phyloP scores from a whole-genome alignment of 2,113 vertebrate species.

The Pongo pygmaeus region DNA sequence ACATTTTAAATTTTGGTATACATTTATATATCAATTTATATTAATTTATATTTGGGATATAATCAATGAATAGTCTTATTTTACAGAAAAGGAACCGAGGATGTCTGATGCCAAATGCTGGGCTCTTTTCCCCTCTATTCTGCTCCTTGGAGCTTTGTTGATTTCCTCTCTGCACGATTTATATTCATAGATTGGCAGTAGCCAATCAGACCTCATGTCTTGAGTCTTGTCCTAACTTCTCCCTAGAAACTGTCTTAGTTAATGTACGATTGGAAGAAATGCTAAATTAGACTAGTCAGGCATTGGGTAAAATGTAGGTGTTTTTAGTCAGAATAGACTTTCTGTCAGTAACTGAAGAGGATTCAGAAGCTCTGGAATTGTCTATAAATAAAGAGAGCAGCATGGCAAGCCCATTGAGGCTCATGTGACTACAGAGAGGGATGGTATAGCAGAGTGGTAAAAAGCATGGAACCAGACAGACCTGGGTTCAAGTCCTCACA shows the following conservation, averaged over 20 bases:
- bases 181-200: neutral
- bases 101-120: neutral
- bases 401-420: neutral
- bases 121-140: neutral
- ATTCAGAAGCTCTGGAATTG: neutral
- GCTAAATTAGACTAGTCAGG: neutral
- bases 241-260: neutral
- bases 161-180: neutral
- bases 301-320: neutral
- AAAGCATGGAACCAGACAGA: neutral
- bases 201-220: neutral
- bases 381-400: neutral
- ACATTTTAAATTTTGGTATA: neutral
- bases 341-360: neutral
- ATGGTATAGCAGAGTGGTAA: neutral
- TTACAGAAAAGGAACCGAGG: neutral
- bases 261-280: neutral
- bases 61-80: neutral
- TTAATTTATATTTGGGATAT: neutral
- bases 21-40: neutral
- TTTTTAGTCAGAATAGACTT: conserved; percentile 14
- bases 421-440: neutral
- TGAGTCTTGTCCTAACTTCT: neutral
- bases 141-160: neutral
- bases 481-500: neutral